Evolutionary conservation across 2,113 vertebrate genomes (phyloP), one percentile per base, ranked within the genome.

Genomic region (Parotia lawesii): DNA sequence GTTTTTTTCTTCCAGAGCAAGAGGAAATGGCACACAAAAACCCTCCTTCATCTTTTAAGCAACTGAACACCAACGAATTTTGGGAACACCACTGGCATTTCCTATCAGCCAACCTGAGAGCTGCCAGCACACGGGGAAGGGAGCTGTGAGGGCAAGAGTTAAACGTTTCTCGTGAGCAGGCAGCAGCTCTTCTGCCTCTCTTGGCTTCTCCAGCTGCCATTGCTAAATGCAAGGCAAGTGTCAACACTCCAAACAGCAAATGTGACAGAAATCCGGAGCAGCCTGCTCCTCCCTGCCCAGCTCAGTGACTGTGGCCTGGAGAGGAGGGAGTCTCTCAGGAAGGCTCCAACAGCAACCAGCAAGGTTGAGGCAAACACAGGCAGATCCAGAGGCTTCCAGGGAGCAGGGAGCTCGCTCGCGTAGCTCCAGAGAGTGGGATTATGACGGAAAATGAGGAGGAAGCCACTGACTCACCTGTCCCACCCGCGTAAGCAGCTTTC

Each of bases 391-490:
- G 62, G 35, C 61, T 87, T 19, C 13, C 5, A 10, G 79, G 53
- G 82, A 77, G 75, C 38, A 45, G 81, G 79, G 54, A 82, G 64
- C 18, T 18, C 80, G 89, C 84, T 74, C 1, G 0, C 24, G 81
- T 71, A 1, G 0, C 86, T 91, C 74, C 5, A 15, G 48, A 58
- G 80, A 86, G 79, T 5, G 29, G 67, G 86, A 80, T 86, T 84
- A 81, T 38, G 61, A 90, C 0, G 5, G 61, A 58, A 73, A 84
- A 94, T 0, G 47, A 85, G 85, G 75, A 96, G 88, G 80, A 85
- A 85, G 94, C 16, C 65, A 67, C 70, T 77, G 73, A 82, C 74
- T 96, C 89, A 85, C 75, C 92, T 89, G 64, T 83, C 84, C 85
- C 83, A 91, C 72, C 73, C 4, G 4, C 40, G 3, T 50, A 85